These are phyloP conservation scores for Diloba caeruleocephala DNA, from an alignment of 2,888 invertebrate species.

Conservation along the genomic window DNA sequence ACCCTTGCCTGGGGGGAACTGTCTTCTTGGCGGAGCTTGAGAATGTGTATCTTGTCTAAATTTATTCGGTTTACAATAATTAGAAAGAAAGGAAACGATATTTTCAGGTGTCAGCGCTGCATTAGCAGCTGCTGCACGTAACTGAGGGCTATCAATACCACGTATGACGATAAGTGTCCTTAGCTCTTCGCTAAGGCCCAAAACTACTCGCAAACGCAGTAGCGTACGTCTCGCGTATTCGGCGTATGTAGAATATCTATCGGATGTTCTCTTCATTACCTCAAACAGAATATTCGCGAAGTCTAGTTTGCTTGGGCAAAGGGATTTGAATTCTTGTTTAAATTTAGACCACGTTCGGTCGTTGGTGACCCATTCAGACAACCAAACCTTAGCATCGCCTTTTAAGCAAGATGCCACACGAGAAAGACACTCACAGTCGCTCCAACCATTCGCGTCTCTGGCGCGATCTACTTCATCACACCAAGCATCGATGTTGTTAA, in stretches of 20 bases:
- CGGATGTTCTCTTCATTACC: too few relatives aligned
- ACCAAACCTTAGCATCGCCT: too few relatives aligned
- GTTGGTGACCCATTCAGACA: too few relatives aligned
- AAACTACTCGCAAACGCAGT: slow-evolving; percentile 46
- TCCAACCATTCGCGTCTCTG: too few relatives aligned
- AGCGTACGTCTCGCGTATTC: slow-evolving; percentile 55
- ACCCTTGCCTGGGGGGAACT: too few relatives aligned
- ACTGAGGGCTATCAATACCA: slow-evolving; percentile 26
- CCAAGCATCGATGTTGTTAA: too few relatives aligned
- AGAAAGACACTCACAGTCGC: too few relatives aligned
- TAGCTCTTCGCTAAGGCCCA: slow-evolving; percentile 50
- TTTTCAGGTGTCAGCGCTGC: slow-evolving; percentile 33
- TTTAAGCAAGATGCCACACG: too few relatives aligned
- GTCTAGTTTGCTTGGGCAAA: too few relatives aligned
- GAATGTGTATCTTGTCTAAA: not conserved
- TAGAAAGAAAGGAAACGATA: slow-evolving; percentile 48
- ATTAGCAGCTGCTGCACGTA: slow-evolving; percentile 51
- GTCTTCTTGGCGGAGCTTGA: not conserved
- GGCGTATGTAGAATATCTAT: slow-evolving; percentile 47
- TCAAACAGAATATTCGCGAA: not conserved
- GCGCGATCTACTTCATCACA: too few relatives aligned
- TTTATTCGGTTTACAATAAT: slow-evolving; percentile 37
- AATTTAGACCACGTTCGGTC: too few relatives aligned
- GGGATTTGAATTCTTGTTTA: too few relatives aligned
- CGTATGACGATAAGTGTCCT: slow-evolving; percentile 17